Evolutionary conservation across 2,113 vertebrate species (phyloP).

Genomic region (Hemiscyllium ocellatum): DNA sequence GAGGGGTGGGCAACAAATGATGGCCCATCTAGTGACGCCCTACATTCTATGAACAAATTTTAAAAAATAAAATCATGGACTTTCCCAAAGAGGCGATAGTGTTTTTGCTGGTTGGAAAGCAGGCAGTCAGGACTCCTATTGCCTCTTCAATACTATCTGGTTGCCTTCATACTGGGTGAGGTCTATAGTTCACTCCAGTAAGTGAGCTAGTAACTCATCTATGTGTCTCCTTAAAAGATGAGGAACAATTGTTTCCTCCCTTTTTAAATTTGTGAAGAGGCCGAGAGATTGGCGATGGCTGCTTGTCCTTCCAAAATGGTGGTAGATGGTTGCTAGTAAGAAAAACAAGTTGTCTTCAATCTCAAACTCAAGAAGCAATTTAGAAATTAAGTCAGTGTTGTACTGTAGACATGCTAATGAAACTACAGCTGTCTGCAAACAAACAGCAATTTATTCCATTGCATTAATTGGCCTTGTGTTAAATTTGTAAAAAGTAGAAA

Average conservation of each 20-base stretch:
- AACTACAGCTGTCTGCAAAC: not conserved
- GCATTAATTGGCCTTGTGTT: not conserved
- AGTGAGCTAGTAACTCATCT: not conserved
- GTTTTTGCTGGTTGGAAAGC: not conserved
- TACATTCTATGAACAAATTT: no score
- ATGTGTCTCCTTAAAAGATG: not conserved
- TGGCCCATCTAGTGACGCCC: no score
- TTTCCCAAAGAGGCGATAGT: not conserved
- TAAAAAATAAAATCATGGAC: no score
- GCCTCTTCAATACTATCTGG: not conserved
- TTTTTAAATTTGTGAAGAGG: not conserved
- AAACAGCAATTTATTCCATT: not conserved
- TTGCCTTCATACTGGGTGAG: not conserved
- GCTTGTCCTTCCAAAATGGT: not conserved
- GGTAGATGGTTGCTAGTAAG: not conserved
- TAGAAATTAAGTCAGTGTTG: not conserved
- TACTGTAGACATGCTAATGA: not conserved
- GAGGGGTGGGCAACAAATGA: no score
- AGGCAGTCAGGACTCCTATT: not conserved
- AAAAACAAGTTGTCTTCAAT: not conserved
- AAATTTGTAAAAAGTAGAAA: not conserved
- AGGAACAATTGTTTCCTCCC: not conserved
- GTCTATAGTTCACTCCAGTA: not conserved
- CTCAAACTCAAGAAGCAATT: not conserved
- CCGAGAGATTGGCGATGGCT: not conserved